Evolutionary conservation across 2,113 vertebrate species (phyloP), one percentile per base, ranked within the genome.

Genomic region (Nettapus auritus): DNA sequence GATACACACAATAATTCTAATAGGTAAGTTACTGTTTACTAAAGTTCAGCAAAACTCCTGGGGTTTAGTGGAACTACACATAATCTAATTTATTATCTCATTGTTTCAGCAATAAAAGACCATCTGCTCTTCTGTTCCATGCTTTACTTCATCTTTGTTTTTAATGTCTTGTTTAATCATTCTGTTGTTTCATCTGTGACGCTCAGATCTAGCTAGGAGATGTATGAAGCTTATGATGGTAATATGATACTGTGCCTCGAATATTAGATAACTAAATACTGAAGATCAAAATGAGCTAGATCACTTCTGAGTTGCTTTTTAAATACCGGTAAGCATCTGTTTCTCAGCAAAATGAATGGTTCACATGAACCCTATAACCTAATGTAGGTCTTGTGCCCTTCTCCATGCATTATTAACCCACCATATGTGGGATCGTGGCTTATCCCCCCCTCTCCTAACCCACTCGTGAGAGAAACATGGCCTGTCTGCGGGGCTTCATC

Each of bases 141-240:
- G 77, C 40, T 93, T 94, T 87, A 73, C 38, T 94, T 89, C 77
- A 80, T 55, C 84, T 93, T 91, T 93, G 81, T 22, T 92, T 95
- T 89, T 84, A 91, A 80, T 84, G 86, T 92, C 92, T 87, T 89
- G 38, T 82, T 95, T 95, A 92, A 96, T 97, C 59, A 95, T 96
- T 86, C 71, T 68, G 29, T 52, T 89, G 44, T 94, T 97, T 95
- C 25, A 84, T 96, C 91, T 92, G 29, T 36, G 57, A 73, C 4
- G 3, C 79, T 93, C 52, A 88, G 88, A 90, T 90, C 38, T 79
- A 79, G 59, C 82, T 2, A 94, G 75, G 22, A 92, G 80, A 91
- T 77, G 71, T 82, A 91, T 59, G 34, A 86, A 85, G 68, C 8
- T 89, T 82, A 53, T 50, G 56, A 86, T 77, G 40, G n/a, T 77